Evolutionary conservation across 2,797 vertebrate species (phyloP).

Genomic region (Rhinatrema bivittatum): DNA sequence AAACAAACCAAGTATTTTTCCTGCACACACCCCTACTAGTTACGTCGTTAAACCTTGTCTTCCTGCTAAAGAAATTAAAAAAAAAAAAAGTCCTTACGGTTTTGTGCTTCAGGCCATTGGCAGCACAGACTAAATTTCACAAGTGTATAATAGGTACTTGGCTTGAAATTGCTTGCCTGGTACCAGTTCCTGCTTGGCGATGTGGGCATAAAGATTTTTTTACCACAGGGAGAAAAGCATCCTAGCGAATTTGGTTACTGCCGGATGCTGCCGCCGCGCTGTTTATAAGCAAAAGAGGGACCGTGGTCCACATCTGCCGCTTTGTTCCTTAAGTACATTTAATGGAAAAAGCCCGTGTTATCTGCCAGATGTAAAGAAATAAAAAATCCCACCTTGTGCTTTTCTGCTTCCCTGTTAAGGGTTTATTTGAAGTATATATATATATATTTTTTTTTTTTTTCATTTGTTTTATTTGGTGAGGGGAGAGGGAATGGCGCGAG

Average conservation of each 20-base stretch:
- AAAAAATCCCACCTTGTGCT: neutral
- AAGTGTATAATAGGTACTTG: constrained; percentile 49
- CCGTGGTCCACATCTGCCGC: constrained; percentile 11
- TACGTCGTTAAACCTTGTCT: constrained; percentile 66
- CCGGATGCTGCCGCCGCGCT: constrained; percentile 71
- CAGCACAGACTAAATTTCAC: constrained; percentile 56
- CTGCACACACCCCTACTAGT: too few relatives aligned
- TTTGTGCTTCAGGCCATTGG: constrained; percentile 61
- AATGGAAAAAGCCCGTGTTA: constrained; percentile 18
- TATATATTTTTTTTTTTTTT: constrained; percentile 5
- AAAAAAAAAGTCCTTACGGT: constrained; percentile 65
- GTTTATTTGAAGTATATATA: constrained; percentile 14
- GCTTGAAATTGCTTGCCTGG: constrained; percentile 36
- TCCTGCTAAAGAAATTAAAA: constrained; percentile 67
- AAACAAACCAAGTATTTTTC: too few relatives aligned
- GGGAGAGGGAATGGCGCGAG: neutral
- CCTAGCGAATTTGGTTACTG: constrained; percentile 68
- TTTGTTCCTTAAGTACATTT: constrained; percentile 40
- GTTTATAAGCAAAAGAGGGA: constrained; percentile 24
- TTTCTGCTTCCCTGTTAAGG: neutral
- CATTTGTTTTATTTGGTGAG: too few relatives aligned
- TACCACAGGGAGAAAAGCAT: constrained; percentile 35
- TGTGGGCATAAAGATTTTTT: constrained; percentile 27
- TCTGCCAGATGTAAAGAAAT: constrained; percentile 14
- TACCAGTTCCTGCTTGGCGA: constrained; percentile 27